These are phyloP conservation scores for Drosophila micromelanica DNA, from an alignment of 1,140 invertebrate species.

Conservation along the genomic window DNA sequence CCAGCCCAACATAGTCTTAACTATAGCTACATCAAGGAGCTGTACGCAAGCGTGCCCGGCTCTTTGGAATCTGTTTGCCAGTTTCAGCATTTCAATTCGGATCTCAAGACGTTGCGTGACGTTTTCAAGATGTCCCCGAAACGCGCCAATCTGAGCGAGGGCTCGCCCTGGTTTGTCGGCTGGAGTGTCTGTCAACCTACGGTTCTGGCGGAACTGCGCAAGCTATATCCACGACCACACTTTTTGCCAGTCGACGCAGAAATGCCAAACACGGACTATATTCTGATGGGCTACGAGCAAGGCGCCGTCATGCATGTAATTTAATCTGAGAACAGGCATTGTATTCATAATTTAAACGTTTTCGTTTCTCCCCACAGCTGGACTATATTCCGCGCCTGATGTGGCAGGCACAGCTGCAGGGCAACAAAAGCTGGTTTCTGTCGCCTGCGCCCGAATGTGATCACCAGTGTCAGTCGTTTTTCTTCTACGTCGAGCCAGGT, in stretches of 20 bases:
- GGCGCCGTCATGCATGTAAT: slow-evolving; percentile 96
- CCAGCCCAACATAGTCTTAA: slow-evolving; percentile 89
- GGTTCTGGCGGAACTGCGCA: slow-evolving; percentile 90
- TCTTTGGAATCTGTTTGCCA: slow-evolving; percentile 92
- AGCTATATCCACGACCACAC: slow-evolving; percentile 92
- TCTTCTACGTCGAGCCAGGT: slow-evolving; percentile 92
- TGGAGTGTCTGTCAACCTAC: slow-evolving; percentile 96
- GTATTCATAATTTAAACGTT: slow-evolving; percentile 14
- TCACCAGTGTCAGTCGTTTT: slow-evolving; percentile 89
- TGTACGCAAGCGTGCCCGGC: slow-evolving; percentile 89
- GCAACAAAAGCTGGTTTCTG: slow-evolving; percentile 93
- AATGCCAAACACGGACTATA: slow-evolving; percentile 94
- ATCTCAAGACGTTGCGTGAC: slow-evolving; percentile 91
- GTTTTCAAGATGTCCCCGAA: slow-evolving; percentile 91
- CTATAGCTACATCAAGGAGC: slow-evolving; percentile 90
- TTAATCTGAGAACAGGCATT: slow-evolving; percentile 64
- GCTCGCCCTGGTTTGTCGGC: slow-evolving; percentile 94
- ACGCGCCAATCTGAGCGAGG: slow-evolving; percentile 87
- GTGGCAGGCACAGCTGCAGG: slow-evolving; percentile 96
- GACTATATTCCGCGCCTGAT: slow-evolving; percentile 96
- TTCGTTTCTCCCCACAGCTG: slow-evolving; percentile 87
- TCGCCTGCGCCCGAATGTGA: slow-evolving; percentile 96
- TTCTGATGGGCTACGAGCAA: slow-evolving; percentile 96
- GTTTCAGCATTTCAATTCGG: slow-evolving; percentile 95
- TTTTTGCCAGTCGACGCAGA: slow-evolving; percentile 96